Evolutionary conservation across 2,888 invertebrate species (phyloP).

Genomic region (Diadegma fenestrale): DNA sequence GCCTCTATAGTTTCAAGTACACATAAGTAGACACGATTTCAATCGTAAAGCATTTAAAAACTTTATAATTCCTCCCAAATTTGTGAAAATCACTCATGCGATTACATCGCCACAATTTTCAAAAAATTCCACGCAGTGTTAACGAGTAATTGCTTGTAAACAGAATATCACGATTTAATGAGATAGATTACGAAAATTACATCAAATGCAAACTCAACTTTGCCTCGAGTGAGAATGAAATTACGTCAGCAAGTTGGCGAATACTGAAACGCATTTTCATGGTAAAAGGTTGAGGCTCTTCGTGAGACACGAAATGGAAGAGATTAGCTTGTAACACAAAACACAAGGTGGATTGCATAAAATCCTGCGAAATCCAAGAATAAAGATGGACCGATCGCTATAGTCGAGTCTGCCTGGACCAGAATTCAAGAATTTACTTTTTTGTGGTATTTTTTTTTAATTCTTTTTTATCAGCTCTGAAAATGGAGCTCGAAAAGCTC

Average conservation of each 20-base stretch:
- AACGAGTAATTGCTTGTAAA: not conserved
- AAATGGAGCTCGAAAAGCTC: constrained; percentile 46
- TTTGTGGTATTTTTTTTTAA: constrained; percentile 8
- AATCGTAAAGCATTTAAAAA: not conserved
- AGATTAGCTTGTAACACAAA: constrained; percentile 4
- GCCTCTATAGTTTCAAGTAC: not conserved
- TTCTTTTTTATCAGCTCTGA: constrained; percentile 34
- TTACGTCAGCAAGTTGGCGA: not conserved
- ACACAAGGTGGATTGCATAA: constrained; percentile 3
- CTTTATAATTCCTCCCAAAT: not conserved
- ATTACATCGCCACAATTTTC: not conserved
- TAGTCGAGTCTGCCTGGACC: constrained; percentile 40
- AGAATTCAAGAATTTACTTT: not conserved
- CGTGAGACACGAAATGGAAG: not conserved
- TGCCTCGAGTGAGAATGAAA: not conserved
- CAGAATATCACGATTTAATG: not conserved
- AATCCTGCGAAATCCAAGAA: constrained; percentile 53
- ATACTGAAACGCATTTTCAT: not conserved
- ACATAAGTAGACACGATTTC: not conserved
- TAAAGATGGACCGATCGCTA: constrained; percentile 59
- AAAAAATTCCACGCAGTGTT: not conserved
- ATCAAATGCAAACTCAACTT: not conserved
- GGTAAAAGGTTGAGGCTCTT: not conserved
- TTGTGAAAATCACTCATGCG: not conserved
- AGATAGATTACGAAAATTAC: not conserved